Conservation (phyloP, 92 coral and sea anemone species). For the Siderastrea radians region DNA sequence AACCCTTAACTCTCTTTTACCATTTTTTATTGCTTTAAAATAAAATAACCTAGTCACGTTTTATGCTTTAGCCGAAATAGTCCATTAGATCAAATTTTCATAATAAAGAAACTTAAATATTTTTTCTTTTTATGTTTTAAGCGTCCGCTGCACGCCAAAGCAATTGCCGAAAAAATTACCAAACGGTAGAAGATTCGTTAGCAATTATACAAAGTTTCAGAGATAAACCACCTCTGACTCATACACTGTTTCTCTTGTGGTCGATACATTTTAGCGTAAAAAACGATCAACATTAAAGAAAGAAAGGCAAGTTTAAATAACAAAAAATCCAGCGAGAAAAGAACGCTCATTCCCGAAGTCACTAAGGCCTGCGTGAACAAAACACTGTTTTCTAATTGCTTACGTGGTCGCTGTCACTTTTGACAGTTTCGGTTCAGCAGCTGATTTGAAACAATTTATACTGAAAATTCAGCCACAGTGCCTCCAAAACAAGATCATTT, state of each 20-base stretch:
- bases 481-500: background rate
- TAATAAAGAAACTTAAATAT: slow-evolving; percentile 1
- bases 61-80: background rate
- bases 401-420: background rate
- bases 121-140: background rate
- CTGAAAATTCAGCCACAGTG: background rate
- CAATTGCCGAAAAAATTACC: background rate
- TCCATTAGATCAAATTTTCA: slow-evolving; percentile 35
- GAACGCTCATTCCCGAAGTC: too few species aligned
- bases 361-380: background rate
- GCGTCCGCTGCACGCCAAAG: slow-evolving; percentile 14
- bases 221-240: background rate
- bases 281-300: background rate
- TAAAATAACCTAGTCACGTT: background rate
- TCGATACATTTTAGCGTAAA: background rate
- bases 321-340: too few species aligned
- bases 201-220: background rate
- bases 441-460: background rate
- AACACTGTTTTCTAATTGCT: background rate
- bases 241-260: background rate
- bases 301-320: background rate
- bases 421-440: slow-evolving; percentile 4
- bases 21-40: slow-evolving; percentile 13
- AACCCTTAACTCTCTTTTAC: background rate
- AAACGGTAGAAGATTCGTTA: slow-evolving; percentile 7